Percentiles rank a stretch among this genome's conserved stretches.
Conservation (phyloP, 2,888 invertebrate species). For the Drosophila mercatorum region DNA sequence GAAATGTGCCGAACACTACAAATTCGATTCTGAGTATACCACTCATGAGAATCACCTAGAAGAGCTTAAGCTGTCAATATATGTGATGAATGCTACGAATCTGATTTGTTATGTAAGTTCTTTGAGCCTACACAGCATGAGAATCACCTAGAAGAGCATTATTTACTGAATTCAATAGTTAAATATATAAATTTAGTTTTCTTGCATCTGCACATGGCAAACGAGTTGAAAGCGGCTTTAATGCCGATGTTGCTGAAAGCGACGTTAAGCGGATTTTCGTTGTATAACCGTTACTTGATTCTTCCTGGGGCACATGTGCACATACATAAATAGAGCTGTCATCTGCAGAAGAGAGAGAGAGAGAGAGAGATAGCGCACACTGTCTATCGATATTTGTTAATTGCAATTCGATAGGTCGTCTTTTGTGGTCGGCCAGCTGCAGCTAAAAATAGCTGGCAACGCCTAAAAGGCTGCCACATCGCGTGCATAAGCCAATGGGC, state of each 20-base stretch:
- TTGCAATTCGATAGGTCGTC: neutral
- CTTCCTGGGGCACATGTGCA: neutral
- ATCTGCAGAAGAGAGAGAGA: neutral
- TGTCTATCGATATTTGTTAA: slow-evolving; percentile 6
- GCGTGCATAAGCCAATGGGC: slow-evolving; percentile 8
- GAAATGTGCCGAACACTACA: no score
- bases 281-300: slow-evolving; percentile 6
- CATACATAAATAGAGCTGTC: slow-evolving; percentile 3
- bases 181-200: neutral
- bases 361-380: no score
- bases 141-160: neutral
- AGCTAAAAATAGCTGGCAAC: slow-evolving; percentile 20
- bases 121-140: no score
- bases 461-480: slow-evolving; percentile 51
- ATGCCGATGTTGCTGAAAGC: neutral
- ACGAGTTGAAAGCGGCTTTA: neutral
- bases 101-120: neutral
- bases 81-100: neutral
- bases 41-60: no score
- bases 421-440: neutral
- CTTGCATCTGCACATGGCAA: neutral
- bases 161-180: neutral
- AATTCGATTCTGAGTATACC: no score
- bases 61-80: no score
- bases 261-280: neutral